Conservation (phyloP, 2,113 vertebrate genomes). For the Colossoma macropomum region DNA sequence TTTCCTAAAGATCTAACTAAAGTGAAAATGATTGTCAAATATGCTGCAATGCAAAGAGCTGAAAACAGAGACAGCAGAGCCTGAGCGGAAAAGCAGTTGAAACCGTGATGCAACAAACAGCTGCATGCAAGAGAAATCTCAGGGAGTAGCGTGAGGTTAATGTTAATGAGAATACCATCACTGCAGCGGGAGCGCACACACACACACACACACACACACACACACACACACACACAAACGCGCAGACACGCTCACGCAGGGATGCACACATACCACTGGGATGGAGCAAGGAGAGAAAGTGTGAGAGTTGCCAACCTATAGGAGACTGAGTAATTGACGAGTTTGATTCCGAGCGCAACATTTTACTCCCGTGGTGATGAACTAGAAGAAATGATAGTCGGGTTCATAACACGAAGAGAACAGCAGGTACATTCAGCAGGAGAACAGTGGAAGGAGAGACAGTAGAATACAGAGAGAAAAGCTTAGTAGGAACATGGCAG, state of each 20-base stretch:
- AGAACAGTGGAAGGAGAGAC: slow-evolving; percentile 66
- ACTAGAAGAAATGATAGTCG: slow-evolving; percentile 96
- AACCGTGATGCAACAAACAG: slow-evolving; percentile 51
- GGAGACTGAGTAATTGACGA: slow-evolving; percentile 99
- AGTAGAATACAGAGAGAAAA: slow-evolving; percentile 73
- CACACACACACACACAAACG: slow-evolving; percentile 63
- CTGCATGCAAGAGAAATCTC: slow-evolving; percentile 70
- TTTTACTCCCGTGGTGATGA: slow-evolving; percentile 99
- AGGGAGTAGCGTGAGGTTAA: slow-evolving; percentile 71
- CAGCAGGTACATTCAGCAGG: slow-evolving; percentile 77
- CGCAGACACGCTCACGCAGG: slow-evolving; percentile 66
- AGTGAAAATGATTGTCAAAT: slow-evolving; percentile 63
- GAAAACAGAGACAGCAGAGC: neutral
- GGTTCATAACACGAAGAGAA: slow-evolving; percentile 86
- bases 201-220: slow-evolving; percentile 64
- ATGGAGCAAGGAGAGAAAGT: slow-evolving; percentile 87
- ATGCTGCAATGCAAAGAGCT: slow-evolving; percentile 64
- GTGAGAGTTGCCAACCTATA: slow-evolving; percentile 99
- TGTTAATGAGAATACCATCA: slow-evolving; percentile 76
- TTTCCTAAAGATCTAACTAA: neutral
- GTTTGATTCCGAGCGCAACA: slow-evolving; percentile 99
- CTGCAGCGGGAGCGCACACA: slow-evolving; percentile 46
- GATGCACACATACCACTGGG: slow-evolving; percentile 82
- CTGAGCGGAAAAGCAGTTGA: neutral
- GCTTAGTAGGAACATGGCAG: slow-evolving; percentile 72